Evolutionary conservation across 2,113 vertebrate species (phyloP).

Genomic region (Hemiscyllium ocellatum): DNA sequence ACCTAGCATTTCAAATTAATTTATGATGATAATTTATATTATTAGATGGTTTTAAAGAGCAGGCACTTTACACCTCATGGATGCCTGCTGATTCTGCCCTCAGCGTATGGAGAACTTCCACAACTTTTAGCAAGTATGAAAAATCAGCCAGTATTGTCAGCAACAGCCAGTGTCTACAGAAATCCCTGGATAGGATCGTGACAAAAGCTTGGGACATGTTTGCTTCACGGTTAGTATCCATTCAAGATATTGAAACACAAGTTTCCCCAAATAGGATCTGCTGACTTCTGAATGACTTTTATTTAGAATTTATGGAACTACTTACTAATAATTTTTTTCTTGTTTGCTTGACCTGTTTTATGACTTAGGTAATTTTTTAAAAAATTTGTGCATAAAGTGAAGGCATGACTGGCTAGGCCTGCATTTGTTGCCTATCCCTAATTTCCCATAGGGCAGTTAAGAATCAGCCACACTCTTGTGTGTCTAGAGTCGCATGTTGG

Average conservation of each 20-base stretch:
- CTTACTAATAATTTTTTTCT: not conserved
- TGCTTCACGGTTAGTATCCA: constrained; percentile 81
- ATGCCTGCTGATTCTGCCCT: constrained; percentile 62
- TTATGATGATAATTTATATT: not conserved
- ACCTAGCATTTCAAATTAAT: not conserved
- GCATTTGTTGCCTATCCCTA: no score
- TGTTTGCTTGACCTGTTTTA: not conserved
- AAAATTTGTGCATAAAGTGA: no score
- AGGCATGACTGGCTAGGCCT: no score
- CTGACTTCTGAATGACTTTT: not conserved
- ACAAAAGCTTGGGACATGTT: constrained; percentile 97
- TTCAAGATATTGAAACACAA: not conserved
- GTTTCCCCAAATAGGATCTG: not conserved
- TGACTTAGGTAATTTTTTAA: not conserved
- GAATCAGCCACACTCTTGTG: no score
- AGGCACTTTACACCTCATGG: constrained; percentile 79
- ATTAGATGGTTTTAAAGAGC: constrained; percentile 72
- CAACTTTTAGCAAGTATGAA: constrained; percentile 83
- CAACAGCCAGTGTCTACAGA: constrained; percentile 84
- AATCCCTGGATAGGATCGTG: constrained; percentile 76
- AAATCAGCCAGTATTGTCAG: constrained; percentile 83
- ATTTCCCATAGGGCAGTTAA: no score
- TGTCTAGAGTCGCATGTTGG: no score
- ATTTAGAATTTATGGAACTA: not conserved
- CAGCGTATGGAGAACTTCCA: constrained; percentile 66